phyloP scores from a whole-genome alignment of 1,140 invertebrate genomes.

The Zaprionus capensis region DNA sequence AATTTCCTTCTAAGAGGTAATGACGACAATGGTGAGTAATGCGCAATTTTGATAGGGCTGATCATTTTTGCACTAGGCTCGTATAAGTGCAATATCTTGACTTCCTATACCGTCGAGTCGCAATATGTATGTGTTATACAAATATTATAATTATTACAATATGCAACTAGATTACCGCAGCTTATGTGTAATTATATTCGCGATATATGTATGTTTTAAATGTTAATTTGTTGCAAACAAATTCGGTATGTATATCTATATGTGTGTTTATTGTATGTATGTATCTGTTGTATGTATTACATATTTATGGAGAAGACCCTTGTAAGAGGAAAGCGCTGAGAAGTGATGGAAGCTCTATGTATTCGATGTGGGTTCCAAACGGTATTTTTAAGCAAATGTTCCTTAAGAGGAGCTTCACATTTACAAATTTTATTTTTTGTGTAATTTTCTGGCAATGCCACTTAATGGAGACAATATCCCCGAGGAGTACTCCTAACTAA shows the following conservation, averaged over 20 bases:
- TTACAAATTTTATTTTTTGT: constrained; percentile 17
- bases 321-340: background rate
- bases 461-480: constrained; percentile 12
- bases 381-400: constrained; percentile 31
- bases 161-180: constrained; percentile 42
- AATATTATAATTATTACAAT: constrained; percentile 35
- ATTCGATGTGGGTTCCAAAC: constrained; percentile 19
- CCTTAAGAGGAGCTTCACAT: constrained; percentile 20
- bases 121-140: constrained; percentile 2
- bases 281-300: constrained; percentile 44
- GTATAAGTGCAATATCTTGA: constrained; percentile 18
- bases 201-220: constrained; percentile 31
- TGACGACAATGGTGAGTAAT: background rate
- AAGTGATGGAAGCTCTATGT: background rate
- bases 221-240: constrained; percentile 49
- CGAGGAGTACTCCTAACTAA: constrained; percentile 21
- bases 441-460: constrained; percentile 20
- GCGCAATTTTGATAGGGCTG: constrained; percentile 6
- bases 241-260: constrained; percentile 50
- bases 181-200: constrained; percentile 32
- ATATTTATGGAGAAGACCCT: background rate
- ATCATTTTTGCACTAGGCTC: background rate
- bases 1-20: background rate
- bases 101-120: constrained; percentile 17
- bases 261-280: constrained; percentile 53